Base-by-base conservation (phyloP, 2,888 invertebrate genomes). In the Peribatodes rhomboidaria region DNA sequence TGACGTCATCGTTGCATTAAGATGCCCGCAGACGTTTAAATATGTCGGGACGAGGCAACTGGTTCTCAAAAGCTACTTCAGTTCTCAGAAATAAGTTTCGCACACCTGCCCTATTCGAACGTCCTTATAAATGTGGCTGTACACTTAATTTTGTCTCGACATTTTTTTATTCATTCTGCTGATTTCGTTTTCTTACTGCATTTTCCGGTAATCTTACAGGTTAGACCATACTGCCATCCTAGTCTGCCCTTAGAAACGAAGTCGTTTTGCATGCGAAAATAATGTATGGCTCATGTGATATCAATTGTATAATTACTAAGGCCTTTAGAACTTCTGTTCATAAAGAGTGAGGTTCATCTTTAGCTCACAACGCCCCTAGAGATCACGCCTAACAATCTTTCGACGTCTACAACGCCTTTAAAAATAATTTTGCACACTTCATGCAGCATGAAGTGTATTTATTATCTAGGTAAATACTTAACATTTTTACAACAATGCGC, bases 101-200 rank as follows among this genome's bases (percentile, higher is more conserved):
- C 74, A 75, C 89, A 90, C 89, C 90, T 90, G 89, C 84, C 83
- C 80, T 79, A 83, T 88, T 84, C 81, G 82, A 81, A 76, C 74
- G 78, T 76, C 74, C 71, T 71, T 69, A 18, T 37, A 41, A 41
- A 42, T 31, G 13, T 42, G 16, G 3, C 6, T 16, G 14, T 35
- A 20, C 41, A 18, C 31, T 31, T 31, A 42, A 54, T 42, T 42
- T 42, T 54, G 13, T 18, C 44, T 16, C 18, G 44, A 22, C 9
- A 44, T 37, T 13, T 39, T 41, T 27, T 44, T 55, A 33, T 44
- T 33, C 13, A n/a, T 33, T 33, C 44, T 35, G 44, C 6, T 35
- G 11, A 18, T 20, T 9, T 44, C n/a, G 22, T 9, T 33, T 31
- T 33, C 16, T 16, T 0, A 0, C 7, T 8, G 14, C 14, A 4